Percentiles rank a stretch among this genome's conserved stretches.
Conservation (phyloP, 2,888 invertebrate genomes). For the Eilema caniola region DNA sequence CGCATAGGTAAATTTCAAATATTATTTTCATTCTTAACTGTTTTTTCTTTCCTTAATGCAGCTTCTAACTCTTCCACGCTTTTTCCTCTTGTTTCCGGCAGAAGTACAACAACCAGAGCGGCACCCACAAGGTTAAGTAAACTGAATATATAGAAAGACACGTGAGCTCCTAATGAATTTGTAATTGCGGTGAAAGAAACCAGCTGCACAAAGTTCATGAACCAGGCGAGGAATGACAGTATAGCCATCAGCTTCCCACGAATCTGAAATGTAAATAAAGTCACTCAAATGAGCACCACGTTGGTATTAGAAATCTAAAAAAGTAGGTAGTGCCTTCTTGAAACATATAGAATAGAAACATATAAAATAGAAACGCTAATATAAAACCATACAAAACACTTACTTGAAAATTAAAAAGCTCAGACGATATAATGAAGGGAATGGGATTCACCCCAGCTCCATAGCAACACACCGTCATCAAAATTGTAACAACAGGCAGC, state of each 20-base stretch:
- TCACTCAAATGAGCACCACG: no score
- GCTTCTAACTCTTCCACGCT: conserved; percentile 66
- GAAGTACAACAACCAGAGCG: conserved; percentile 55
- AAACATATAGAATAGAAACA: no score
- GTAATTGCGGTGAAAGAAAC: conserved; percentile 52
- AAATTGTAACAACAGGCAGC: conserved; percentile 57
- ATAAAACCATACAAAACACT: no score
- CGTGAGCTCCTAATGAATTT: conserved; percentile 61
- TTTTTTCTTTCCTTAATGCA: conserved; percentile 33
- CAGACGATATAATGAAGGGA: conserved; percentile 66
- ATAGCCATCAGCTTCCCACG: conserved; percentile 64
- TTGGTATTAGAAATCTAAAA: no score
- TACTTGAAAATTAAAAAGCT: conserved; percentile 70
- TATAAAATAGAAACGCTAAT: no score
- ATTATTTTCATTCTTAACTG: background rate
- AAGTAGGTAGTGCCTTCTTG: no score
- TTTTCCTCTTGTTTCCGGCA: conserved; percentile 79
- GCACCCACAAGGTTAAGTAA: conserved; percentile 63
- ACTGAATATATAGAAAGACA: conserved; percentile 68
- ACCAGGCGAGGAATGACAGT: conserved; percentile 60
- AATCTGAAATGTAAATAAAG: conserved; percentile 51
- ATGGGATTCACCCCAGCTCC: conserved; percentile 61
- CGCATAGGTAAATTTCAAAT: background rate
- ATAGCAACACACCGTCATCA: conserved; percentile 54
- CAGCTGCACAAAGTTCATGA: conserved; percentile 57